These are phyloP conservation scores for Limnephilus auricula DNA, from an alignment of 2,888 invertebrate genomes.

Conservation along the genomic window DNA sequence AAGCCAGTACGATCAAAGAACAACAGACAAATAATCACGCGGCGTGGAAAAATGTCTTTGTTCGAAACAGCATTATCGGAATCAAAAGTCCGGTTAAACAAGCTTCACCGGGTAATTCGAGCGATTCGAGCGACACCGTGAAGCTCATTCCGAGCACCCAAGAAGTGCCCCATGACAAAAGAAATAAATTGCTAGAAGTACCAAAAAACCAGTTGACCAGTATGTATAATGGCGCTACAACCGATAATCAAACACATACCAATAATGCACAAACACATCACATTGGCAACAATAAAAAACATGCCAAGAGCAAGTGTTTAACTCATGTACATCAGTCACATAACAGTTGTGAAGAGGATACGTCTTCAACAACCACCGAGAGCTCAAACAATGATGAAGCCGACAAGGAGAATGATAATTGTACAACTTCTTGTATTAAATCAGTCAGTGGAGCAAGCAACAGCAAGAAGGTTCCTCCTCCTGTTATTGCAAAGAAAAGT, in stretches of 20 bases:
- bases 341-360: slow-evolving; percentile 79
- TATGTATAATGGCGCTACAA: slow-evolving; percentile 68
- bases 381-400: slow-evolving; percentile 81
- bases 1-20: slow-evolving; percentile 66
- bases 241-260: slow-evolving; percentile 69
- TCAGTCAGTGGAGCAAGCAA: slow-evolving; percentile 53
- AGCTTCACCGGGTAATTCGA: slow-evolving; percentile 58
- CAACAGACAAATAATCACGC: slow-evolving; percentile 52
- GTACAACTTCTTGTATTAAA: slow-evolving; percentile 62
- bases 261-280: slow-evolving; percentile 42
- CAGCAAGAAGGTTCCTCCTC: slow-evolving; percentile 56
- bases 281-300: slow-evolving; percentile 66
- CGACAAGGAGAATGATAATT: slow-evolving; percentile 70
- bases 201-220: slow-evolving; percentile 60
- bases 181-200: slow-evolving; percentile 61
- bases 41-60: slow-evolving; percentile 60
- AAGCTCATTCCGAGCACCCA: slow-evolving; percentile 33
- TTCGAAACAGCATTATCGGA: slow-evolving; percentile 48
- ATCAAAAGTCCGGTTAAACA: slow-evolving; percentile 53
- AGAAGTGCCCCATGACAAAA: slow-evolving; percentile 59
- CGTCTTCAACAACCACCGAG: slow-evolving; percentile 84
- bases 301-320: slow-evolving; percentile 67
- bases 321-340: slow-evolving; percentile 67
- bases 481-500: slow-evolving; percentile 61
- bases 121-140: slow-evolving; percentile 56